Conservation (phyloP, 1,140 invertebrate species). For the Oreohelix idahoensis region DNA sequence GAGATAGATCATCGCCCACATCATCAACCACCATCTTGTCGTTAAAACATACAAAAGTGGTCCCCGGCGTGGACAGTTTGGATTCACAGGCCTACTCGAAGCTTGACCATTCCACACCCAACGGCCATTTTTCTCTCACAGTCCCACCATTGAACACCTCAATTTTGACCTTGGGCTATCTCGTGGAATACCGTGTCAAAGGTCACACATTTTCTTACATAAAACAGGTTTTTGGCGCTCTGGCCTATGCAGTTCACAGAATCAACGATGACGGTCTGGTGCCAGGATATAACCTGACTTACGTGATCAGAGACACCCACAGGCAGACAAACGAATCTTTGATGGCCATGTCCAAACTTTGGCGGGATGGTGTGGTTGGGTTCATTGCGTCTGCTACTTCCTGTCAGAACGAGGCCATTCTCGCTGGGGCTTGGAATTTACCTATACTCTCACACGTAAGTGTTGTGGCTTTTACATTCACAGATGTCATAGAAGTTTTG, state of each 20-base stretch:
- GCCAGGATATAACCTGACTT: slow-evolving; percentile 13
- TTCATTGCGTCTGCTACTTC: not conserved
- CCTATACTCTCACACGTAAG: slow-evolving; percentile 29
- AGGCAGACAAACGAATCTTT: slow-evolving; percentile 10
- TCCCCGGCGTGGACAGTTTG: too few relatives aligned
- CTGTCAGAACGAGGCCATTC: slow-evolving; percentile 14
- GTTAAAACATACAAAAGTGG: too few relatives aligned
- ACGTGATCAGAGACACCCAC: slow-evolving; percentile 11
- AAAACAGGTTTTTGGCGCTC: slow-evolving; percentile 2
- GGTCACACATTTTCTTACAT: not conserved
- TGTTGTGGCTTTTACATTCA: too few relatives aligned
- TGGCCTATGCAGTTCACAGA: not conserved
- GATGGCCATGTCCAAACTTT: slow-evolving; percentile 10
- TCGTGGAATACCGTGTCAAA: not conserved
- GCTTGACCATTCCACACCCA: too few relatives aligned
- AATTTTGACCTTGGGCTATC: slow-evolving; percentile 11
- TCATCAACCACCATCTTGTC: too few relatives aligned
- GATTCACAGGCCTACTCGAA: too few relatives aligned
- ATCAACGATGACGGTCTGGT: not conserved
- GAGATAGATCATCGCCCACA: too few relatives aligned
- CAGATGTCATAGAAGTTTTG: too few relatives aligned
- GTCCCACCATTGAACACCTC: not conserved
- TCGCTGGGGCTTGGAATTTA: slow-evolving; percentile 32
- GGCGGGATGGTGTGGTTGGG: slow-evolving; percentile 22
- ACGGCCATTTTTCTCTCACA: too few relatives aligned